These are phyloP conservation scores for Sphaerophoria taeniata DNA, from an alignment of 2,888 invertebrate genomes.

Conservation along the genomic window DNA sequence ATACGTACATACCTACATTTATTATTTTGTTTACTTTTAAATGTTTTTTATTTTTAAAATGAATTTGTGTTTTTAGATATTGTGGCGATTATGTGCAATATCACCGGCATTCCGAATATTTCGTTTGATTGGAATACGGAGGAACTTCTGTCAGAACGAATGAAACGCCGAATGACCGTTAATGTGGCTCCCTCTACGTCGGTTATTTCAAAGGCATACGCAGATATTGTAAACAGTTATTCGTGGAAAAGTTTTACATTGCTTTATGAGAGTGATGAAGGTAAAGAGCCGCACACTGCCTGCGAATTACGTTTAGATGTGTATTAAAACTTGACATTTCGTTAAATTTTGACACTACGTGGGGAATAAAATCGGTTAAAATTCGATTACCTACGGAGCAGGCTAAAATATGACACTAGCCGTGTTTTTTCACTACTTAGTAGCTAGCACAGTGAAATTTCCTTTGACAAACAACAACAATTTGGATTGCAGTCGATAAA, in stretches of 20 bases:
- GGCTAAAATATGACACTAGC: too few relatives aligned
- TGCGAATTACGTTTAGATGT: too few relatives aligned
- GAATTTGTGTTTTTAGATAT: constrained; percentile 78
- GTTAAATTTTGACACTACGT: too few relatives aligned
- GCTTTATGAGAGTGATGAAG: constrained; percentile 92
- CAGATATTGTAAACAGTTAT: constrained; percentile 88
- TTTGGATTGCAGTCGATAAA: too few relatives aligned
- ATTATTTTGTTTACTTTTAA: not conserved
- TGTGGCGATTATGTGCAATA: constrained; percentile 85
- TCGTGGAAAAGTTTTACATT: constrained; percentile 92
- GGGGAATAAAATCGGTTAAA: too few relatives aligned
- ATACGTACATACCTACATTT: too few relatives aligned
- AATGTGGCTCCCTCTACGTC: constrained; percentile 89
- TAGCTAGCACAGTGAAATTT: too few relatives aligned
- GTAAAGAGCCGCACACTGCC: constrained; percentile 79
- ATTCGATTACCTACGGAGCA: too few relatives aligned
- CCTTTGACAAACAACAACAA: too few relatives aligned
- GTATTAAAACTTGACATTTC: too few relatives aligned
- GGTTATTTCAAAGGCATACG: constrained; percentile 87
- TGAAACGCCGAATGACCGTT: constrained; percentile 85
- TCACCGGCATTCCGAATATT: constrained; percentile 86
- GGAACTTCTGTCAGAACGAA: constrained; percentile 78
- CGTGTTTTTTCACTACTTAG: too few relatives aligned
- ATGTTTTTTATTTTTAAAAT: not conserved
- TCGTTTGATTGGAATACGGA: constrained; percentile 85